Base-by-base conservation (phyloP, 2,797 vertebrate species). In the Streptopelia turtur region DNA sequence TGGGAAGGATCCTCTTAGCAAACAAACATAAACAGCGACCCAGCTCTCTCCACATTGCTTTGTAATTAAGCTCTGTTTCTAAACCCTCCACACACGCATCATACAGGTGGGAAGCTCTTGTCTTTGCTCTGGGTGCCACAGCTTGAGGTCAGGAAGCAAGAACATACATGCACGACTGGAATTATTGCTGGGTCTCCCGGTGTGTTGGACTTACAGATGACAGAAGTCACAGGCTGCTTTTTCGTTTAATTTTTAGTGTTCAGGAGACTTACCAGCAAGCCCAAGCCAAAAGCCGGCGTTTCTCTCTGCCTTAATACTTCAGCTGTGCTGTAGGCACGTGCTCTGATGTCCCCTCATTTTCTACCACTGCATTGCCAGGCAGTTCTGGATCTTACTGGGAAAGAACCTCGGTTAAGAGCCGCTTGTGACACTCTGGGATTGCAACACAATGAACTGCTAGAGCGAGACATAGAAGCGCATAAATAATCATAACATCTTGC, bases 401-500 rank as follows among this genome's bases (percentile, higher is more conserved):
- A 13, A 87, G 13, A 90, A 57, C 16, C 13, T 64, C 22, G 80
- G 69, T 66, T 65, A 37, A n/a, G 81, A 87, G 61, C 47, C 81
- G 83, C 68, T 64, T 77, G 83, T 77, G 86, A 66, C 79, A 63
- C 89, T 69, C 82, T 70, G 84, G 93, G 82, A 94, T 20, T 81
- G 60, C 81, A 95, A 47, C 56, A 80, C 72, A 79, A 87, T 43
- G 80, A 89, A 61, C 72, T 65, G 66, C 79, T 85, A 82, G 69
- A 92, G 57, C 17, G n/a, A 86, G 69, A 80, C 72, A n/a, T 4
- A 81, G 88, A 81, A 43, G 53, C 11, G 43, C 75, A 90, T 65
- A 57, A 77, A 90, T 93, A 92, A 83, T 85, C 82, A 80, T 89
- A 86, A 93, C 66, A 76, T 91, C 68, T 87, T 82, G 35, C 57